phyloP scores from a whole-genome alignment of 2,113 vertebrate species.

The Solenodon paradoxus region DNA sequence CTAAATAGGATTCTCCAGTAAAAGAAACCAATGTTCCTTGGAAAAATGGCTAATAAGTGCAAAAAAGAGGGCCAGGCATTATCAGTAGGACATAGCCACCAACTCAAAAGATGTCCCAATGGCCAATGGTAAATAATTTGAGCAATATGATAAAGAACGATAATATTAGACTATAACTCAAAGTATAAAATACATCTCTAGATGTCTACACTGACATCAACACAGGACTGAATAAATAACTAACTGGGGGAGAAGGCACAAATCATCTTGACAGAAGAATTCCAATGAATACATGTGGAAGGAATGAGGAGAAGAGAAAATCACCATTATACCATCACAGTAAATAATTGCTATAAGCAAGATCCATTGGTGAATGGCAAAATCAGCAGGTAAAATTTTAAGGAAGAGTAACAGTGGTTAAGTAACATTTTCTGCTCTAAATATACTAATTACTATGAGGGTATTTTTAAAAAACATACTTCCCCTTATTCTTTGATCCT shows the following conservation, averaged over 20 bases:
- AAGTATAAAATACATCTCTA: not conserved
- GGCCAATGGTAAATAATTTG: not conserved
- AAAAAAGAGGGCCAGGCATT: not conserved
- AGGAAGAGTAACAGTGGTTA: too few species aligned
- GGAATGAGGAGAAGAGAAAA: not conserved
- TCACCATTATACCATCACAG: not conserved
- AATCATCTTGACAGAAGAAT: not conserved
- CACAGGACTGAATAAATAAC: not conserved
- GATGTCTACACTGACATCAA: not conserved
- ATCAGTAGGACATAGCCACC: not conserved
- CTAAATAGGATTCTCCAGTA: too few species aligned
- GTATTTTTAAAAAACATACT: not conserved
- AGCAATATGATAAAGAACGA: not conserved
- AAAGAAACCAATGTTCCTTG: not conserved
- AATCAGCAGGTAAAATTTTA: not conserved
- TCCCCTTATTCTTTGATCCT: not conserved
- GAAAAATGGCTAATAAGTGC: not conserved
- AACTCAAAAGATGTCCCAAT: not conserved
- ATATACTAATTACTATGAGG: not conserved
- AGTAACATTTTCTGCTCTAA: too few species aligned
- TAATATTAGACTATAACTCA: too few species aligned
- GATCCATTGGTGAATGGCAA: not conserved
- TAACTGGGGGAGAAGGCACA: not conserved
- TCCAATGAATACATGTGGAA: not conserved
- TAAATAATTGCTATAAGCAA: not conserved